Evolutionary conservation across 2,888 invertebrate genomes (phyloP).

Genomic region (Homarus gammarus): DNA sequence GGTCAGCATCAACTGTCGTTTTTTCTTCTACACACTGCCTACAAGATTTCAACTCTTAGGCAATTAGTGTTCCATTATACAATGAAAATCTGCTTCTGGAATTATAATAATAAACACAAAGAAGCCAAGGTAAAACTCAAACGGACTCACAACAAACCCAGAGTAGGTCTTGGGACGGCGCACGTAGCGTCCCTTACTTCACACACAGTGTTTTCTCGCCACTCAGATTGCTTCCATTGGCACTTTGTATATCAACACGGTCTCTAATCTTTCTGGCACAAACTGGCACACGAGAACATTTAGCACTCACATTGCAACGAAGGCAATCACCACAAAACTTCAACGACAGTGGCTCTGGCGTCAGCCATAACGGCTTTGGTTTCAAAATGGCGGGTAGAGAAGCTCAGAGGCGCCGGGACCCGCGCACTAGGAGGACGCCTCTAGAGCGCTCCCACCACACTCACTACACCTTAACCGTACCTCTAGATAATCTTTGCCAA

Average conservation of each 20-base stretch:
- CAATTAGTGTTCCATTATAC: not conserved
- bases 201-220: constrained; percentile 44
- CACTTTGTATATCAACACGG: constrained; percentile 5
- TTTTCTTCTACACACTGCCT: not conserved
- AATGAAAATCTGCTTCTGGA: not conserved
- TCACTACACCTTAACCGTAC: not conserved
- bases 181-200: constrained; percentile 56
- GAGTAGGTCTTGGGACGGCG: constrained; percentile 50
- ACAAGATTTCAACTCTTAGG: not conserved
- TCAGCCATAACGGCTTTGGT: constrained; percentile 69
- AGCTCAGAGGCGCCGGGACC: constrained; percentile 63
- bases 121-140: constrained; percentile 11
- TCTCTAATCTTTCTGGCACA: constrained; percentile 47
- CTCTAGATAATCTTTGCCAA: not conserved
- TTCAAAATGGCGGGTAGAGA: constrained; percentile 69
- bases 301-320: constrained; percentile 50
- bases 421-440: constrained; percentile 65
- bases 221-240: constrained; percentile 30
- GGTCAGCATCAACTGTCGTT: constrained; percentile 14
- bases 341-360: constrained; percentile 49
- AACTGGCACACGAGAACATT: constrained; percentile 27
- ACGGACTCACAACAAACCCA: constrained; percentile 62
- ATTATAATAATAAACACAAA: not conserved
- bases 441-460: constrained; percentile 36
- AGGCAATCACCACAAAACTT: constrained; percentile 61